Evolutionary conservation across 2,797 vertebrate genomes (phyloP), one percentile per base, ranked within the genome.

Genomic region (Myotis pilosus): DNA sequence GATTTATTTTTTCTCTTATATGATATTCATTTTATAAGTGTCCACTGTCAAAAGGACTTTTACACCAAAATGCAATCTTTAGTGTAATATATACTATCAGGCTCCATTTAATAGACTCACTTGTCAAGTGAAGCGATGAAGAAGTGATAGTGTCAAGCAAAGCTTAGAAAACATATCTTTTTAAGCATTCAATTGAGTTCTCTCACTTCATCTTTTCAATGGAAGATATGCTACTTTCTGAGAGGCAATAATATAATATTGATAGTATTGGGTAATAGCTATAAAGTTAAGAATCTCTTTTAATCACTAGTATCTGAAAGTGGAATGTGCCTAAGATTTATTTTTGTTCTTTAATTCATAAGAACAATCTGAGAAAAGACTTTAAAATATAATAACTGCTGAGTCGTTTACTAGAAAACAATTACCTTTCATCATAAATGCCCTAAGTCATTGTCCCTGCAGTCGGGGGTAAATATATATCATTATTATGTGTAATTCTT

Each of bases 1-100:
- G 38, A 38, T 38, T 38, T 38, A 38, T 38, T 69, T 88, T 94
- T 96, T 75, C 36, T 87, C 92, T 38, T 51, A 90, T 75, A 4
- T 47, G 47, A 47, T 47, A 79, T 74, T 68, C 47, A 92, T 95
- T 96, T 97, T 28, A 47, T 79, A 97, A 97, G 94, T 72, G 83
- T 97, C 96, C 90, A 96, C 53, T 97, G 91, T 97, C 97, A 93
- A 83, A 87, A 94, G 75, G 79, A 49, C 74, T 96, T 96, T 93
- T 96, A 97, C 60, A 95, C 47, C 96, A 93, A 93, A 96, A 91
- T 91, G 72, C 60, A 97, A 89, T 97, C 79, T 91, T 95, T 97
- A 96, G 84, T 97, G 68, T 92, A 96, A 79, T 95, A 96, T 97
- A 98, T 98, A 97, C 97, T 98, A 96, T 97, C 96, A 97, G 64